A percentile compares a stretch with the other conserved stretches of the same genome.
These are phyloP conservation scores for Mesembrinibis cayennensis DNA, from an alignment of 2,113 vertebrate species.

Conservation along the genomic window DNA sequence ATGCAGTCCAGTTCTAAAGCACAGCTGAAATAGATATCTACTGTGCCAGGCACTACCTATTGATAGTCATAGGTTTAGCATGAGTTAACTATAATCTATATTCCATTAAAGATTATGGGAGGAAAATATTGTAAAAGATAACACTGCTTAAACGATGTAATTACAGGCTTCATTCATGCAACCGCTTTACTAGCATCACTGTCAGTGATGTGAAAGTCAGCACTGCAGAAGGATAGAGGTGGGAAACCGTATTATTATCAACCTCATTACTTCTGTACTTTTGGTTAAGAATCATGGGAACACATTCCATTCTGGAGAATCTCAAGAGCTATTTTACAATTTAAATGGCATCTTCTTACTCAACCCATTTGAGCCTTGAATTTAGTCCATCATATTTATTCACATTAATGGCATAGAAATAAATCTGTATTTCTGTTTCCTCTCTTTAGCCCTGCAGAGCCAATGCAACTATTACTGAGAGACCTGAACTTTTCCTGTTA, in stretches of 20 bases:
- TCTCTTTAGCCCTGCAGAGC: not conserved
- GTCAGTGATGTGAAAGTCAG: not conserved
- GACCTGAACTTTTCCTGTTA: not conserved
- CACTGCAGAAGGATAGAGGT: not conserved
- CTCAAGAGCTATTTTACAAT: not conserved
- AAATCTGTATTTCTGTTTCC: not conserved
- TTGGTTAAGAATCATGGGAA: not conserved
- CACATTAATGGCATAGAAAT: not conserved
- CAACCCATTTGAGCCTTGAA: not conserved
- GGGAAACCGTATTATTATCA: not conserved
- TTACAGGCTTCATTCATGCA: not conserved
- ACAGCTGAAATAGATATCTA: not conserved
- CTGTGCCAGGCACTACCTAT: not conserved
- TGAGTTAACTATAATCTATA: not conserved
- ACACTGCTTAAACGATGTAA: not conserved
- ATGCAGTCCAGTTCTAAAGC: not conserved
- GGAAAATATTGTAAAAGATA: conserved; percentile 23
- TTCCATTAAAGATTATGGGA: conserved; percentile 22
- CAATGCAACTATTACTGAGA: not conserved
- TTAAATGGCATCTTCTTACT: not conserved
- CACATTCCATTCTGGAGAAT: not conserved
- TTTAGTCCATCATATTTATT: not conserved
- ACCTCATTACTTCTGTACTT: not conserved
- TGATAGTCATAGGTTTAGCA: not conserved
- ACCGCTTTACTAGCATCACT: not conserved